These are phyloP conservation scores for Barnardius zonarius DNA, from an alignment of 2,113 vertebrate genomes.

Conservation along the genomic window DNA sequence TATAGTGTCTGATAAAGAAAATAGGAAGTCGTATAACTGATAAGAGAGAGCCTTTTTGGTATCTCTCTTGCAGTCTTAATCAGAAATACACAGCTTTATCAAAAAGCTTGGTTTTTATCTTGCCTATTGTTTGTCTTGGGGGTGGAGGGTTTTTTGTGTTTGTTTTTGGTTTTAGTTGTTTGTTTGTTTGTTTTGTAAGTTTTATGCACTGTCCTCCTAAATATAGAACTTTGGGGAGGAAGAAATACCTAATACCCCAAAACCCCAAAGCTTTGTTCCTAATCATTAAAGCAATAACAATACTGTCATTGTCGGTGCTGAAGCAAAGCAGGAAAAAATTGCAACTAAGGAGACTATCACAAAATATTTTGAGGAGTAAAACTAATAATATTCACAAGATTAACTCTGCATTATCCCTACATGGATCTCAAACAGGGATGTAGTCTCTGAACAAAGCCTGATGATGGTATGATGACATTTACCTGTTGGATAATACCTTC, in stretches of 20 bases:
- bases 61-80: neutral
- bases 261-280: accelerated
- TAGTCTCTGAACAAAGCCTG: neutral
- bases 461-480: neutral
- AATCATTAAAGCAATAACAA: neutral
- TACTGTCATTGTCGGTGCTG: neutral
- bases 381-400: neutral
- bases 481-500: neutral
- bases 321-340: neutral
- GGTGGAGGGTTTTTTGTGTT: neutral
- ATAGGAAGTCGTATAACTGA: neutral
- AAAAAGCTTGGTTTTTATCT: neutral
- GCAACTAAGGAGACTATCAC: neutral
- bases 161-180: neutral
- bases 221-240: neutral
- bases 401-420: neutral
- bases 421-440: neutral
- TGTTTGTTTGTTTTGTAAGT: neutral
- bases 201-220: neutral
- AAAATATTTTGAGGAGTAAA: neutral
- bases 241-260: neutral
- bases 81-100: neutral
- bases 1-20: neutral
- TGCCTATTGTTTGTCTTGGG: neutral
- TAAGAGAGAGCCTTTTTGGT: neutral